Evolutionary conservation across 2,797 vertebrate species (phyloP), one percentile per base, ranked within the genome.

Genomic region (Rhodeus uyekii): DNA sequence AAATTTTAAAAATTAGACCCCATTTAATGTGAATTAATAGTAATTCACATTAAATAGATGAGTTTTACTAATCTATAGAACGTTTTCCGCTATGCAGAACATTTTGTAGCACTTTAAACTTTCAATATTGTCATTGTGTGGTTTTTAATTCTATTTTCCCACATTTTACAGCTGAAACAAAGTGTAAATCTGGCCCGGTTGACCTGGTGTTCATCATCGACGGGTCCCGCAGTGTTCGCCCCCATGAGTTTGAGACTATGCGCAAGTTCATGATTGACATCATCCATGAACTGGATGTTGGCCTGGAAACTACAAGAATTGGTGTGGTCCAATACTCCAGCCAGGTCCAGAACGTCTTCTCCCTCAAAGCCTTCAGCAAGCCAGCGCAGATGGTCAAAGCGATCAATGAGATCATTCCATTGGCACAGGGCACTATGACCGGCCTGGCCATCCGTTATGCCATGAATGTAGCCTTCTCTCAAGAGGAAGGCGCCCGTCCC

Each of bases 341-440:
- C 89, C 97, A 99, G 91, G 97, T 99, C 81, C 96, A 97, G 89
- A 98, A 91, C 36, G 95, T 99, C 88, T 99, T 99, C 90, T 96
- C 96, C n/a, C 95, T 99, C 76, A 96, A 96, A 83, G 89, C 94
- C 0, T 97, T 96, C 89, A 90, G 89, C 53, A 94, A 91, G 0
- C 89, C 93, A 53, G 91, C 87, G 0, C 90, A 94, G 68, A 98
- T 99, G 96, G 96, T 98, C 87, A 96, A 94, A 53, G 95, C 94
- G 90, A 96, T 99, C 91, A 96, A 96, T 42, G 89, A 94, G 89
- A 95, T 99, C 84, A 86, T 98, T 58, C 98, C 98, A 0, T 92
- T 99, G 67, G 96, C 98, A 22, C 97, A 99, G 91, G 98, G 98
- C 67, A 99, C 98, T 82, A 99, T 99, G 98, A 99, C 98, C 0